phyloP scores from a whole-genome alignment of 2,888 invertebrate species.

The Nudaria mundana region DNA sequence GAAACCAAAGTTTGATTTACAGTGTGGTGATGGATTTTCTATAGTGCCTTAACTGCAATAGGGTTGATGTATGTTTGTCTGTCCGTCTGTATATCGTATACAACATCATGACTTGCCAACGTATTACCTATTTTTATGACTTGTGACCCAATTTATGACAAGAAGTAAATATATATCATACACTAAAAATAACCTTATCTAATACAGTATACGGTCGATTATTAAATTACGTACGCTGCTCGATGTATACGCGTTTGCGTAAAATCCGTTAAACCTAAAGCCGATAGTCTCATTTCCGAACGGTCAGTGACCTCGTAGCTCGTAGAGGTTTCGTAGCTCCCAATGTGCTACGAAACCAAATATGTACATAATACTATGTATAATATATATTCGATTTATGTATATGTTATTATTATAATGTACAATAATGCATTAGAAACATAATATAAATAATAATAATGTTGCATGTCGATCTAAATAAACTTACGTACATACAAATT shows the following conservation, averaged over 20 bases:
- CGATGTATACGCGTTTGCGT: constrained; percentile 2
- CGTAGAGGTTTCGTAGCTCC: constrained; percentile 61
- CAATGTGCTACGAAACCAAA: constrained; percentile 49
- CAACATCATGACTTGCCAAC: too few relatives aligned
- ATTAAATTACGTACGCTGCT: constrained; percentile 1
- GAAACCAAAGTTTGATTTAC: too few relatives aligned
- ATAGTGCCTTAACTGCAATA: too few relatives aligned
- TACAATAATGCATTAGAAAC: too few relatives aligned
- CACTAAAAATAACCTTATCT: constrained; percentile 8
- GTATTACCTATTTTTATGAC: too few relatives aligned
- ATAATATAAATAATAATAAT: too few relatives aligned
- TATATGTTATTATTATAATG: background rate
- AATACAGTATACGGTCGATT: constrained; percentile 4
- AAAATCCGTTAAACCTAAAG: constrained; percentile 9
- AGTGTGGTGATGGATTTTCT: too few relatives aligned
- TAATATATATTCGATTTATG: constrained; percentile 8
- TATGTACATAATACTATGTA: constrained; percentile 26
- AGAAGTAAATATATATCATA: background rate
- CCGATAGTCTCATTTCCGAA: constrained; percentile 23
- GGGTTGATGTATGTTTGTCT: too few relatives aligned
- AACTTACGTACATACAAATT: too few relatives aligned
- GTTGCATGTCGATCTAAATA: too few relatives aligned
- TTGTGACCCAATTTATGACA: too few relatives aligned
- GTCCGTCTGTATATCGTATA: too few relatives aligned
- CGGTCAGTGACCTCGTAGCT: constrained; percentile 51